phyloP scores from a whole-genome alignment of 2,888 invertebrate species.

The Caenorhabditis drosophilae region DNA sequence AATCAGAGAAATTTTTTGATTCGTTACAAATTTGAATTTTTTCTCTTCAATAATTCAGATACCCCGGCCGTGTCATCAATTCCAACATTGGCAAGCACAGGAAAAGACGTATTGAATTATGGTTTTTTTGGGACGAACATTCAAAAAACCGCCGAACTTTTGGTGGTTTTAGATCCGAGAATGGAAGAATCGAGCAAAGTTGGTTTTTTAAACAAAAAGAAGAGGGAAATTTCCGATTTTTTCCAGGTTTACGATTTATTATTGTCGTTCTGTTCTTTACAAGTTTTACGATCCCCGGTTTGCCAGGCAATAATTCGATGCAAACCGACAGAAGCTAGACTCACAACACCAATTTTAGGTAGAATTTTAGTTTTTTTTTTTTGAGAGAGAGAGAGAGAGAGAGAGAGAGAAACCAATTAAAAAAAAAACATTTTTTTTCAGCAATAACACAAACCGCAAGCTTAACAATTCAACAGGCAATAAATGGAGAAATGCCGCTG shows the following conservation, averaged over 20 bases:
- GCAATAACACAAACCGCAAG: constrained; percentile 61
- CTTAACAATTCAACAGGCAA: constrained; percentile 60
- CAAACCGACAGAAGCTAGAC: constrained; percentile 33
- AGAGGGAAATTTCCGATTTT: constrained; percentile 69
- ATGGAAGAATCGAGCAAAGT: constrained; percentile 57
- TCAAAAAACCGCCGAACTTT: constrained; percentile 50
- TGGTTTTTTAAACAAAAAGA: not conserved
- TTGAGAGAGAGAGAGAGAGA: too few relatives aligned
- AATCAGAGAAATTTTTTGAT: too few relatives aligned
- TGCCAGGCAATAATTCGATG: constrained; percentile 49
- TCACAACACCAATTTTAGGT: constrained; percentile 41
- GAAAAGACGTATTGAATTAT: constrained; percentile 56
- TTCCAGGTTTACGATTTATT: constrained; percentile 71
- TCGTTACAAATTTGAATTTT: too few relatives aligned
- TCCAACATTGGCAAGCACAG: constrained; percentile 54
- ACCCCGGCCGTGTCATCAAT: constrained; percentile 3
- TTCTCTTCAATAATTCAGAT: too few relatives aligned
- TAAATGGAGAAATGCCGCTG: constrained; percentile 49
- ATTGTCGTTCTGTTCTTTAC: constrained; percentile 68
- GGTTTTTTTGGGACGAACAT: constrained; percentile 55
- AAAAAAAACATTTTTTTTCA: not conserved
- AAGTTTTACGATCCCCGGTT: constrained; percentile 58
- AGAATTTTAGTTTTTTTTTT: constrained; percentile 2
- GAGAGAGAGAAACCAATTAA: too few relatives aligned
- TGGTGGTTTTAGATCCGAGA: constrained; percentile 54